These are phyloP conservation scores for Cotesia glomerata DNA, from an alignment of 1,140 invertebrate species.

Conservation along the genomic window DNA sequence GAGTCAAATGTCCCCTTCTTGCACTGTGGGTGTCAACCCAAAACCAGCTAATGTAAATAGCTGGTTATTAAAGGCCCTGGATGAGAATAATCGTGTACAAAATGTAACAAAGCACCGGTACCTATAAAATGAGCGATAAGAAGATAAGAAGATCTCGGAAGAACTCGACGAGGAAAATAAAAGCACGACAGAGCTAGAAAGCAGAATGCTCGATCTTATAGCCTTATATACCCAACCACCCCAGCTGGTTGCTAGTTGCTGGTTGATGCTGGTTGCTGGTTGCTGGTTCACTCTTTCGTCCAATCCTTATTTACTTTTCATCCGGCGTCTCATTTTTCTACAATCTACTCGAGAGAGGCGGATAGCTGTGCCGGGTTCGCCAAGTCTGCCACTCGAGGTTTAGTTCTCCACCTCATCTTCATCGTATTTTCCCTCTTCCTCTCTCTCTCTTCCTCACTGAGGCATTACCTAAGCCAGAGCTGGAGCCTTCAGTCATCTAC, in stretches of 20 bases:
- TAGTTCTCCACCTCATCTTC: neutral
- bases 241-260: too few species aligned
- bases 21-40: too few species aligned
- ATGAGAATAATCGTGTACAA: neutral
- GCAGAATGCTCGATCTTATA: neutral
- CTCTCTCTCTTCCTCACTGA: conserved; percentile 1
- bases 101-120: neutral
- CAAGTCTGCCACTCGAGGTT: conserved; percentile 31
- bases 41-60: too few species aligned
- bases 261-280: too few species aligned
- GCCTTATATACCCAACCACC: neutral
- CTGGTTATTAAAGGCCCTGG: neutral
- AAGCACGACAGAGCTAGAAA: neutral
- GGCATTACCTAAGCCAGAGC: neutral
- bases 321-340: conserved; percentile 41
- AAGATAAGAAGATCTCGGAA: conserved; percentile 31
- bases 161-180: conserved; percentile 15
- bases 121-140: conserved; percentile 24
- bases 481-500: conserved; percentile 8
- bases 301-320: conserved; percentile 43
- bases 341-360: conserved; percentile 35
- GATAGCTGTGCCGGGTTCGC: conserved; percentile 28
- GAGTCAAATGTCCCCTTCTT: too few species aligned
- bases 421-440: conserved; percentile 7
- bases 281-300: conserved; percentile 21